A percentile compares a stretch with the other conserved stretches of the same genome.
Evolutionary conservation across 2,797 vertebrate species (phyloP).

Genomic region (Rhinoraja longicauda): DNA sequence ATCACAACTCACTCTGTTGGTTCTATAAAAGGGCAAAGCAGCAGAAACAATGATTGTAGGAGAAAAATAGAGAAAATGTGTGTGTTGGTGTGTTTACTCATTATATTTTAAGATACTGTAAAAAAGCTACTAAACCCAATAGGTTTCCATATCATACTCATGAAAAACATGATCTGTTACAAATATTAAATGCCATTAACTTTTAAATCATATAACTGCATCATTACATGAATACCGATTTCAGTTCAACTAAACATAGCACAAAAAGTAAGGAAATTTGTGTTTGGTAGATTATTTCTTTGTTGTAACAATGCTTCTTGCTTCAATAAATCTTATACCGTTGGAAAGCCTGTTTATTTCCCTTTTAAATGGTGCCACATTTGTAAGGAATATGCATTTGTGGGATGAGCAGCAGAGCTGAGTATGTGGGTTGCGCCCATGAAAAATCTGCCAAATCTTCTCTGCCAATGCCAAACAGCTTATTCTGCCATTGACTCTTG

Average conservation of each 20-base stretch:
- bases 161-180: not conserved
- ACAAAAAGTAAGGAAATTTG: no score
- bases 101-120: not conserved
- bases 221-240: not conserved
- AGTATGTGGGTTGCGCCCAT: no score
- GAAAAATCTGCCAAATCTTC: no score
- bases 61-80: not conserved
- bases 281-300: no score
- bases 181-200: not conserved
- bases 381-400: no score
- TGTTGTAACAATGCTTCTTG: no score
- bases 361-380: no score
- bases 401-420: no score
- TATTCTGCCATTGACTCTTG: no score
- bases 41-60: not conserved
- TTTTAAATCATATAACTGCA: not conserved
- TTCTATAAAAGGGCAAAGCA: not conserved
- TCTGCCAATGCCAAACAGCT: no score
- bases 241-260: not conserved
- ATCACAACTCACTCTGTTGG: not conserved
- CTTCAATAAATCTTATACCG: no score
- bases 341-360: no score
- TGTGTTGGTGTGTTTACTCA: not conserved
- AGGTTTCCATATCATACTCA: not conserved
- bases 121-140: not conserved